Evolutionary conservation across 2,797 vertebrate genomes (phyloP).

Genomic region (Coregonus ussuriensis): DNA sequence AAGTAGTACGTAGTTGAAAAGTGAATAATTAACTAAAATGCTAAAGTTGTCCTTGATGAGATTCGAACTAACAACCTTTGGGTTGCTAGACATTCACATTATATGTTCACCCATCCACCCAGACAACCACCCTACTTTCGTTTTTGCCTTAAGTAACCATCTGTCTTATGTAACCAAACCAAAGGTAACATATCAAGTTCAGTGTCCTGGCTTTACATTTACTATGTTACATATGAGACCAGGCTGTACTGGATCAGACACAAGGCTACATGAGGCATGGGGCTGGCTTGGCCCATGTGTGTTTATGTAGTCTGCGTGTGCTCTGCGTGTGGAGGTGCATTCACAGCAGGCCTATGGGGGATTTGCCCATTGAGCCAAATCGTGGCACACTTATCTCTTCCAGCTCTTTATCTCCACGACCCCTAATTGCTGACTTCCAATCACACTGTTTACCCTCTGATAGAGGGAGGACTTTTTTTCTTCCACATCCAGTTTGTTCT

Average conservation of each 20-base stretch:
- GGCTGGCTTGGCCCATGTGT: conserved; percentile 20
- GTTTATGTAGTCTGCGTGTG: conserved; percentile 57
- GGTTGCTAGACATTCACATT: no score
- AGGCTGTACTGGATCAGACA: not conserved
- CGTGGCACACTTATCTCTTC: conserved; percentile 64
- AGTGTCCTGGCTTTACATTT: no score
- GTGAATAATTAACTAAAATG: no score
- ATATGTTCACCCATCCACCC: no score
- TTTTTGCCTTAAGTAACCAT: no score
- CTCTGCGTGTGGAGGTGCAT: conserved; percentile 77
- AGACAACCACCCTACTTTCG: no score
- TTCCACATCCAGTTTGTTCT: conserved; percentile 32
- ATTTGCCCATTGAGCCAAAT: conserved; percentile 64
- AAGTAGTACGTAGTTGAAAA: no score
- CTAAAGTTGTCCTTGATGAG: conserved; percentile 28
- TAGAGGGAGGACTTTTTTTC: conserved; percentile 45
- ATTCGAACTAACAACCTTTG: no score
- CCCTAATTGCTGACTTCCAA: conserved; percentile 80
- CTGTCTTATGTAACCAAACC: no score
- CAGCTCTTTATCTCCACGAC: conserved; percentile 62
- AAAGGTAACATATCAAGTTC: no score
- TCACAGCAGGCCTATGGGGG: conserved; percentile 64
- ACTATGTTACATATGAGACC: no score
- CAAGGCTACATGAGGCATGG: not conserved
- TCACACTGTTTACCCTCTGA: conserved; percentile 69